A percentile compares a stretch with the other conserved stretches of the same genome.
Conservation (phyloP, 2,888 invertebrate genomes). For the Caenorhabditis sp. region DNA sequence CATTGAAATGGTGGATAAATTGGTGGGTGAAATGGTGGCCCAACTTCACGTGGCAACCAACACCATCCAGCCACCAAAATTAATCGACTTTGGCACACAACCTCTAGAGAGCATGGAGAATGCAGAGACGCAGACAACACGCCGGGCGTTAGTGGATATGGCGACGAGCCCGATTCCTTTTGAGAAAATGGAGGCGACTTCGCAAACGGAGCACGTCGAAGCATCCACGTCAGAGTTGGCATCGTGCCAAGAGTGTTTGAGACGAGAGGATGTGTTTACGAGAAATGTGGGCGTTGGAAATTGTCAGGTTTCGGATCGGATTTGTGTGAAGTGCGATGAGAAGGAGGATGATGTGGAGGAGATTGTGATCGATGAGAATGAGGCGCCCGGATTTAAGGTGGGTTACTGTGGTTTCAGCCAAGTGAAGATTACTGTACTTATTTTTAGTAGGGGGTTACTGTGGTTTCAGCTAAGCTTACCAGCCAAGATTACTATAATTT, state of each 20-base stretch:
- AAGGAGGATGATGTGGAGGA: slow-evolving; percentile 32
- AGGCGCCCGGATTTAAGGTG: slow-evolving; percentile 53
- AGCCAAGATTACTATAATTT: neutral
- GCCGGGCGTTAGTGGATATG: too few relatives aligned
- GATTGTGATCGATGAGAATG: slow-evolving; percentile 43
- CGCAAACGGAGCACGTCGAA: too few relatives aligned
- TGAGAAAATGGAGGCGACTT: too few relatives aligned
- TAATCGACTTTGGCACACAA: slow-evolving; percentile 17
- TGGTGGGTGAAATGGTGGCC: neutral
- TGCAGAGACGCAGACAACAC: slow-evolving; percentile 29
- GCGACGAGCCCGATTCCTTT: slow-evolving; percentile 44
- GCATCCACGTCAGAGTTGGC: neutral
- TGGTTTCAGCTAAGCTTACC: too few relatives aligned
- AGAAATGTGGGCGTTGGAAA: slow-evolving; percentile 52
- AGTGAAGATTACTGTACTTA: too few relatives aligned
- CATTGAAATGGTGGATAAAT: neutral
- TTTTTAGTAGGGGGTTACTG: too few relatives aligned
- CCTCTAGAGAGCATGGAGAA: slow-evolving; percentile 6
- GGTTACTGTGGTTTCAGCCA: too few relatives aligned
- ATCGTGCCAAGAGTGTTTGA: slow-evolving; percentile 38
- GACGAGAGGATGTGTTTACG: slow-evolving; percentile 39
- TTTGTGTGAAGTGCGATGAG: slow-evolving; percentile 52
- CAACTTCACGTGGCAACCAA: slow-evolving; percentile 21
- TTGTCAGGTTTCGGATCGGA: slow-evolving; percentile 47
- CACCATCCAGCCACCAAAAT: slow-evolving; percentile 21